phyloP scores from a whole-genome alignment of 2,797 vertebrate species.

The Microchirus variegatus region DNA sequence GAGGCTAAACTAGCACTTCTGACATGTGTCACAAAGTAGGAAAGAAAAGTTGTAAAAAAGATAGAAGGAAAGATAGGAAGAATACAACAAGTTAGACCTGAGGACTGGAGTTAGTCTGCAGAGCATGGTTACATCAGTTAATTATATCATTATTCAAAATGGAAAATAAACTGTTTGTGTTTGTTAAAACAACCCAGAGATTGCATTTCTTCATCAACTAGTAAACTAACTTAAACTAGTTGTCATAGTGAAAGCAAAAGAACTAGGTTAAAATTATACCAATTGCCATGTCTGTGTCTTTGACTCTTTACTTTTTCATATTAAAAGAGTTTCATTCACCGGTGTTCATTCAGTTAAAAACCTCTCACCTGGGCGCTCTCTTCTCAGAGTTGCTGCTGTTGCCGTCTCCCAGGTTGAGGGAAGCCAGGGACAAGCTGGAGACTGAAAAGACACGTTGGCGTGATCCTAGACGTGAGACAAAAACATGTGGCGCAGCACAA shows the following conservation, averaged over 20 bases:
- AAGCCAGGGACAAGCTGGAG: constrained; percentile 95
- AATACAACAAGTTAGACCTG: constrained; percentile 45
- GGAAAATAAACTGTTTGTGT: no score
- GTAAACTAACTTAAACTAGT: no score
- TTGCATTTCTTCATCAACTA: no score
- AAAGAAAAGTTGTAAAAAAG: constrained; percentile 33
- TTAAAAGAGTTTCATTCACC: neutral
- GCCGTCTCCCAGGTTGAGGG: constrained; percentile 91
- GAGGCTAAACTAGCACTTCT: constrained; percentile 85
- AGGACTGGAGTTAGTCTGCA: constrained; percentile 6
- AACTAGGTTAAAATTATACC: no score
- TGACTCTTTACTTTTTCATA: no score
- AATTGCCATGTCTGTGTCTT: no score
- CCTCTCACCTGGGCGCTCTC: constrained; percentile 90
- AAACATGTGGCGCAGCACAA: constrained; percentile 55
- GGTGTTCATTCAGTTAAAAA: neutral
- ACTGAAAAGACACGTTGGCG: constrained; percentile 92
- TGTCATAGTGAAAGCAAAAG: no score
- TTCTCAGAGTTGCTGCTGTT: constrained; percentile 92
- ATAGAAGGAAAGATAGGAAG: constrained; percentile 33
- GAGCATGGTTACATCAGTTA: no score
- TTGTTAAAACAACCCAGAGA: no score
- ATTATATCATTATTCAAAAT: no score
- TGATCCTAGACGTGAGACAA: constrained; percentile 85
- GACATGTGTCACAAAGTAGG: constrained; percentile 57